phyloP scores from a whole-genome alignment of 2,113 vertebrate species.

The Gopherus flavomarginatus region DNA sequence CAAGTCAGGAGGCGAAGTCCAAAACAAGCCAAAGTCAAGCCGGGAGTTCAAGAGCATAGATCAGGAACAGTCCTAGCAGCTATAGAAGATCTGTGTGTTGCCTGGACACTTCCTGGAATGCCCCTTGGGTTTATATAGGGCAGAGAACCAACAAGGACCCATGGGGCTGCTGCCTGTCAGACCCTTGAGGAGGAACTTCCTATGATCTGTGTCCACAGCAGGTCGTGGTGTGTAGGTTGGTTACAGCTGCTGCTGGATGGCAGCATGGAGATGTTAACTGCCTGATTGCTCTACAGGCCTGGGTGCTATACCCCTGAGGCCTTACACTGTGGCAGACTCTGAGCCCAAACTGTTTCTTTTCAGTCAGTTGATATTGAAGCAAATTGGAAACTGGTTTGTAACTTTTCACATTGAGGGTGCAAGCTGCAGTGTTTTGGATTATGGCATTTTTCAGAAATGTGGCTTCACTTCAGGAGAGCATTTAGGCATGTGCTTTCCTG shows the following conservation, averaged over 20 bases:
- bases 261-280: not conserved
- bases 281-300: not conserved
- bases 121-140: not conserved
- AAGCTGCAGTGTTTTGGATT: not conserved
- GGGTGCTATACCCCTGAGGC: not conserved
- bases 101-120: not conserved
- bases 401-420: not conserved
- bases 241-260: not conserved
- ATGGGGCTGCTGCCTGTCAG: not conserved
- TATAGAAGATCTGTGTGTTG: not conserved
- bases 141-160: not conserved
- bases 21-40: not conserved
- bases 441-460: not conserved
- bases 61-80: not conserved
- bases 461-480: not conserved
- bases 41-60: not conserved
- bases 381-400: not conserved
- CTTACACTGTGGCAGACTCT: not conserved
- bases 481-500: accelerated
- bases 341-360: not conserved
- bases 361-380: not conserved
- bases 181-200: not conserved
- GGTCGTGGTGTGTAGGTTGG: not conserved
- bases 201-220: not conserved
- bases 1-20: not conserved